Evolutionary conservation across 92 coral and sea anemone genomes (phyloP), one percentile per base, ranked within the genome.

Genomic region (Muricea muricata): DNA sequence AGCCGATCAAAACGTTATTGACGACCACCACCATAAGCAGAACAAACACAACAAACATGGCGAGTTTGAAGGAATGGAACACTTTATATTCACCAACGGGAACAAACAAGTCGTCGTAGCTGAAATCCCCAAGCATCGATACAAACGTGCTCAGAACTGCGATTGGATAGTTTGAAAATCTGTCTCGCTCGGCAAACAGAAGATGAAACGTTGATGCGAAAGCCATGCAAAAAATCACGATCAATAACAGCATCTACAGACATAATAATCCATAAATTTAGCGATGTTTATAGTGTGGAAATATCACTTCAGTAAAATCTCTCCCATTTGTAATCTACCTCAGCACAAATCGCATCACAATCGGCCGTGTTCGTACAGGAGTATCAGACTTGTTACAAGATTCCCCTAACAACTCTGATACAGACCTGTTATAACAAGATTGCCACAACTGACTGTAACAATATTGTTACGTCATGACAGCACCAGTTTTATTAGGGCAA

Each of bases 171-270:
- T 74, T 74, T 0, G 25, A 7, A 18, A 74, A 74, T 45, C 80
- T 42, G 4, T 9, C 8, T 21, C 29, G 34, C 54, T 74, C 80
- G 6, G 80, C 80, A 24, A 74, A 50, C 10, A 74, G 30, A 0
- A 74, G 26, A 33, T 74, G 48, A 52, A 74, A 74, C 31, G 80
- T 74, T n/a, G 80, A 45, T 23, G 80, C 60, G 24, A 74, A 74
- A 0, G 61, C 63, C 80, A 74, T 74, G 31, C 60, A 50, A 26
- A 74, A 74, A 29, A 74, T n/a, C 0, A 74, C 33, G 41, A 74
- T 50, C 4, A 74, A 21, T 40, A 74, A 6, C 12, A 74, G 80
- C 60, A 74, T 74, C 80, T 74, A 33, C 25, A 74, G 31, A 46
- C 0, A 24, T n/a, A 3, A 37, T 57, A 57, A 57, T 21, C 65